A percentile compares a stretch with the other conserved stretches of the same genome.
These are phyloP conservation scores for Amblyornis subalaris DNA, from an alignment of 2,113 vertebrate species.

Conservation along the genomic window DNA sequence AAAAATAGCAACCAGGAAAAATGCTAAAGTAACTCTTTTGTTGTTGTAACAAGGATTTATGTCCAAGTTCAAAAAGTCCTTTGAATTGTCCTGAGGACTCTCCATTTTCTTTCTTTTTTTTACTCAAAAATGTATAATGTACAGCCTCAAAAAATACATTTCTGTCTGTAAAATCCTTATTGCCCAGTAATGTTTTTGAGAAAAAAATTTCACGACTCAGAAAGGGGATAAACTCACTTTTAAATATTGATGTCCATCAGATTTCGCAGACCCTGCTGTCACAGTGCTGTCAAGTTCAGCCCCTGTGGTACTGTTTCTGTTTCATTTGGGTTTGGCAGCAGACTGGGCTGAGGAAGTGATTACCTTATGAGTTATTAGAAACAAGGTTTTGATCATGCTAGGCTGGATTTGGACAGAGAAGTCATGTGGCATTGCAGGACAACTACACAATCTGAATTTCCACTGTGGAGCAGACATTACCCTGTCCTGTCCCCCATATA, in stretches of 20 bases:
- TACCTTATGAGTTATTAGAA: neutral
- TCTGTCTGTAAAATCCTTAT: neutral
- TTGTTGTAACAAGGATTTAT: neutral
- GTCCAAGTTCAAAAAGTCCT: neutral
- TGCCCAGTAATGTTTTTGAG: neutral
- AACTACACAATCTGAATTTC: neutral
- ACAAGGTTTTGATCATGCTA: neutral
- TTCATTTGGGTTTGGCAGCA: neutral
- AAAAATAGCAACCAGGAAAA: neutral
- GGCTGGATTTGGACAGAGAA: neutral
- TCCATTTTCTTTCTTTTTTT: neutral
- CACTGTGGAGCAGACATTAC: neutral
- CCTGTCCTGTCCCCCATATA: neutral
- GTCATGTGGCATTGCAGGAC: neutral
- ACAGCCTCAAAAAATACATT: neutral
- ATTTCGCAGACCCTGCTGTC: neutral
- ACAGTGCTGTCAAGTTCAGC: neutral
- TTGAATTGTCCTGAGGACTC: neutral
- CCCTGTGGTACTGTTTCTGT: accelerated
- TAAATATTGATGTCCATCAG: neutral
- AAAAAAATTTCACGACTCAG: neutral
- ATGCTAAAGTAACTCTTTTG: neutral
- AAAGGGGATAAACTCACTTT: neutral
- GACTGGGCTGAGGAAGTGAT: neutral
- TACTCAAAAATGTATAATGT: neutral